These are phyloP conservation scores for Characodon lateralis DNA, from an alignment of 2,797 vertebrate species.

Conservation along the genomic window DNA sequence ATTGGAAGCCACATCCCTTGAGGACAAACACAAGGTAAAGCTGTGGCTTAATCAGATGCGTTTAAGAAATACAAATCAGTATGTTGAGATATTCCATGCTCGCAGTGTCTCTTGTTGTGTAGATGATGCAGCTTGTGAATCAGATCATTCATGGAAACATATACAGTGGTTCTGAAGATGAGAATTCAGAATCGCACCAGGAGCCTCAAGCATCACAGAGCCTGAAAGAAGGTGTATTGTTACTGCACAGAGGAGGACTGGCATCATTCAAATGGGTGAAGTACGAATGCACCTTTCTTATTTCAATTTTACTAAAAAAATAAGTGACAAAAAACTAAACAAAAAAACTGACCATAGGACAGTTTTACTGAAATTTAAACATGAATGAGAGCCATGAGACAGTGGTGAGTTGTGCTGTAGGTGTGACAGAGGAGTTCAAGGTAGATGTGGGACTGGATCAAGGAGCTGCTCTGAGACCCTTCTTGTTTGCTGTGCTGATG, in stretches of 20 bases:
- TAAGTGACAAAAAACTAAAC: too few species aligned
- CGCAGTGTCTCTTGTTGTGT: constrained; percentile 12
- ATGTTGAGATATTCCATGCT: neutral
- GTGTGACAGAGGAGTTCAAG: too few species aligned
- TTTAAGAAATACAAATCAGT: neutral
- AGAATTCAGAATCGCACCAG: constrained; percentile 26
- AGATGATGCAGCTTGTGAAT: constrained; percentile 85
- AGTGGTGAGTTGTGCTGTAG: too few species aligned
- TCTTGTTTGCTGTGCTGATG: too few species aligned
- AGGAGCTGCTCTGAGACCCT: too few species aligned
- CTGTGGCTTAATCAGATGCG: neutral
- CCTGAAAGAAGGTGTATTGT: constrained; percentile 77
- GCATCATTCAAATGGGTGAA: constrained; percentile 82
- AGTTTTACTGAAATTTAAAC: neutral
- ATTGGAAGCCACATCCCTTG: constrained; percentile 78
- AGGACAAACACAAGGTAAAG: constrained; percentile 82
- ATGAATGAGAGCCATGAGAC: too few species aligned
- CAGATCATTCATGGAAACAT: constrained; percentile 82
- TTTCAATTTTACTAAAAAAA: neutral
- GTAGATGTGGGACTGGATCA: too few species aligned
- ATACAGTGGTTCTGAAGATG: constrained; percentile 41
- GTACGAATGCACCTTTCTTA: constrained; percentile 62
- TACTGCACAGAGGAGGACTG: constrained; percentile 74
- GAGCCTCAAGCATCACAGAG: constrained; percentile 34
- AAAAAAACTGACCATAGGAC: neutral